Conservation (phyloP, 2,797 vertebrate genomes). For the Myotis vivesi region DNA sequence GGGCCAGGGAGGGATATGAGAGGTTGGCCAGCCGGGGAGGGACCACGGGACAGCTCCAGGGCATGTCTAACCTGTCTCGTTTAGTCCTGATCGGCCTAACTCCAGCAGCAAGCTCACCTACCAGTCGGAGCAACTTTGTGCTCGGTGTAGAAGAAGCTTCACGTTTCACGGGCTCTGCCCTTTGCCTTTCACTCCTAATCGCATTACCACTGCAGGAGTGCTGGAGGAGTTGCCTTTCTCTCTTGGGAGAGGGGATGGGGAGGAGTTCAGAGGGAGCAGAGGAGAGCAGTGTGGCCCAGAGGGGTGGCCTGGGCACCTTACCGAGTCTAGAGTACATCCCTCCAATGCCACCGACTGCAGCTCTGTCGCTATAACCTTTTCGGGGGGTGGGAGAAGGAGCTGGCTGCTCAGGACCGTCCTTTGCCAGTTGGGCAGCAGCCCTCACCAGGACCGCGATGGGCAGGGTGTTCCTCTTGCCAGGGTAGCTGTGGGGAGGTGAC, state of each 20-base stretch:
- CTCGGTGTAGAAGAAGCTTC: background rate
- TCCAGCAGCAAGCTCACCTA: no score
- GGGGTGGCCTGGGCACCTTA: background rate
- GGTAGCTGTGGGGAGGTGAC: conserved; percentile 41
- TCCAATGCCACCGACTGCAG: background rate
- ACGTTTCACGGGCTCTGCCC: background rate
- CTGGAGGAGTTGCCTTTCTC: background rate
- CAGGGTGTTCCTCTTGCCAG: background rate
- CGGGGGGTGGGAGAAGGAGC: background rate
- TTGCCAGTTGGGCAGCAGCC: background rate
- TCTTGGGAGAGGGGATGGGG: background rate
- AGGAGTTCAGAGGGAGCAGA: background rate
- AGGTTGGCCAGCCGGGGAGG: no score
- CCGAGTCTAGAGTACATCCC: background rate
- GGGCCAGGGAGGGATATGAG: no score
- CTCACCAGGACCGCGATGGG: background rate
- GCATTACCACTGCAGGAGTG: background rate
- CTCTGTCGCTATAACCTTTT: rapidly evolving
- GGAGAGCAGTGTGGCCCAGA: background rate
- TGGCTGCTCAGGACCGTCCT: background rate
- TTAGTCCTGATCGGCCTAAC: no score
- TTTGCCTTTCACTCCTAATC: background rate
- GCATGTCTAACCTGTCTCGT: no score
- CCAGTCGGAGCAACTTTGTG: background rate
- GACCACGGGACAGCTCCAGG: no score